These are phyloP conservation scores for Chironomus tentans DNA, from an alignment of 2,888 invertebrate species.

Conservation along the genomic window DNA sequence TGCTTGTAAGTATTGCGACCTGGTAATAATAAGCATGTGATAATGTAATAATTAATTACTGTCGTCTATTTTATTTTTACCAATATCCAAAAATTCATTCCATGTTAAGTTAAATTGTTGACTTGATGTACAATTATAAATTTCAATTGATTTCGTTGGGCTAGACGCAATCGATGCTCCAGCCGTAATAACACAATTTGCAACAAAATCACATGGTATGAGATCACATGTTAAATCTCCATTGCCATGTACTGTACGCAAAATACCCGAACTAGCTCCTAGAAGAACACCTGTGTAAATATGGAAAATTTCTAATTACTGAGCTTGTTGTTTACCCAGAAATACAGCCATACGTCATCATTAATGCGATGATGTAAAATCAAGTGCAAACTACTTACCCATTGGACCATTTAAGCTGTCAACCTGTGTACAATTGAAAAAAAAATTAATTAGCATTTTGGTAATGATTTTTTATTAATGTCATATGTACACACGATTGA, in stretches of 20 bases:
- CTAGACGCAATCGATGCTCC: conserved; percentile 41
- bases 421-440: not conserved
- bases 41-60: not conserved
- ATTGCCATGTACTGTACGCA: conserved; percentile 45
- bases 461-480: no score
- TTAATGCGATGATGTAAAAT: no score
- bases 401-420: conserved; percentile 45
- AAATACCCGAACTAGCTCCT: conserved; percentile 43
- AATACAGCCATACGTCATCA: no score
- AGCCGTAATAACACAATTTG: conserved; percentile 45
- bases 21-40: not conserved
- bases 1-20: conserved; percentile 29
- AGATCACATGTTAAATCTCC: conserved; percentile 44
- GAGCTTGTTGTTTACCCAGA: no score
- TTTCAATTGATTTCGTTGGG: conserved; percentile 34
- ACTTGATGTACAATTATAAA: conserved; percentile 51
- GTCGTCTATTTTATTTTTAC: conserved; percentile 31
- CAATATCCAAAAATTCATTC: conserved; percentile 41
- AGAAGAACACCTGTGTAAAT: conserved; percentile 30
- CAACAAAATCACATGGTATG: conserved; percentile 48
- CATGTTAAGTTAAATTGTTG: conserved; percentile 48
- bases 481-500: no score
- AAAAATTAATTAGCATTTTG: not conserved
- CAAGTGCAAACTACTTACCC: conserved; percentile 31
- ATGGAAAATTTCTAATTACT: not conserved